Evolutionary conservation across 2,888 invertebrate species (phyloP).

Genomic region (Pinctada fucata): DNA sequence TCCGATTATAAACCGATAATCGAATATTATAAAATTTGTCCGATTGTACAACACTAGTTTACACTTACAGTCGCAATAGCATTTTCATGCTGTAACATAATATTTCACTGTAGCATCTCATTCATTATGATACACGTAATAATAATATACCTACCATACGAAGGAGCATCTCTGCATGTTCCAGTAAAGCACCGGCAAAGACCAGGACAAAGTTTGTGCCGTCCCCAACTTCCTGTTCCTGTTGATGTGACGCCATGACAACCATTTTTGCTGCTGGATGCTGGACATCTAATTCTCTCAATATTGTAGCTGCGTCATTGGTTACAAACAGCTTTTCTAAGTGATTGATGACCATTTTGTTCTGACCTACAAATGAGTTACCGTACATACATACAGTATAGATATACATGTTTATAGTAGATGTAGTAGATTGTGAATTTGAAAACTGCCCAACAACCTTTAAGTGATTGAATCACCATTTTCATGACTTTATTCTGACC

Average conservation of each 20-base stretch:
- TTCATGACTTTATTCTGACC: too few species aligned
- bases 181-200: slow-evolving; percentile 93
- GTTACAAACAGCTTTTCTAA: slow-evolving; percentile 99
- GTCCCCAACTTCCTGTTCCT: slow-evolving; percentile 98
- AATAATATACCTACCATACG: slow-evolving; percentile 81
- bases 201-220: slow-evolving; percentile 99
- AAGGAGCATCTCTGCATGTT: slow-evolving; percentile 93
- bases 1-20: too few species aligned
- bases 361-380: slow-evolving; percentile 78
- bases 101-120: too few species aligned
- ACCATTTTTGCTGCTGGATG: slow-evolving; percentile 99
- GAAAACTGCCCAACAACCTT: too few species aligned
- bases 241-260: slow-evolving; percentile 97
- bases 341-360: slow-evolving; percentile 99
- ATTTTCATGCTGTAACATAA: too few species aligned
- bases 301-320: slow-evolving; percentile 98
- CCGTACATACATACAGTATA: background rate
- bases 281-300: slow-evolving; percentile 85
- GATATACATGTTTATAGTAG: background rate
- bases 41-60: too few species aligned
- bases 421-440: too few species aligned
- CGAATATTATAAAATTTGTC: too few species aligned
- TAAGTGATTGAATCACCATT: too few species aligned
- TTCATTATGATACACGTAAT: too few species aligned
- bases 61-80: too few species aligned